Conservation (phyloP, 2,888 invertebrate genomes). For the Phytoseiulus persimilis region DNA sequence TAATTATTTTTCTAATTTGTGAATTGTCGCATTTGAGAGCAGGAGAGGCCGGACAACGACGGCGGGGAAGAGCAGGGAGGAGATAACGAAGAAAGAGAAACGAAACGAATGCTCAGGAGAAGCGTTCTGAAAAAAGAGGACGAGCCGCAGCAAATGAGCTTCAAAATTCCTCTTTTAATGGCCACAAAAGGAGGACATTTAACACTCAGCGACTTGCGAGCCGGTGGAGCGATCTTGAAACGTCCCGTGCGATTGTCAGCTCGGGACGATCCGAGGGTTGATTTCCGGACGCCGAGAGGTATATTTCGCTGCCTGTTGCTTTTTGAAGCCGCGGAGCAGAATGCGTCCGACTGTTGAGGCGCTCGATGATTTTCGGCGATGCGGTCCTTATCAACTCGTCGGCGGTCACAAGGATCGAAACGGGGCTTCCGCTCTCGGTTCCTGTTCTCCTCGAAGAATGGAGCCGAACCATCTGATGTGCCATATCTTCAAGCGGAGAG, state of each 20-base stretch:
- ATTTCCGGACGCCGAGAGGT: too few relatives aligned
- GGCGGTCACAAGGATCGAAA: neutral
- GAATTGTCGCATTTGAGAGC: constrained; percentile 8
- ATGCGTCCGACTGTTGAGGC: too few relatives aligned
- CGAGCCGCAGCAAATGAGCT: constrained; percentile 25
- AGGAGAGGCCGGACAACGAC: neutral
- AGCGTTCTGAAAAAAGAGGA: neutral
- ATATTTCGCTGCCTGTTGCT: too few relatives aligned
- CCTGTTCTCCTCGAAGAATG: neutral
- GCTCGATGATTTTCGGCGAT: neutral
- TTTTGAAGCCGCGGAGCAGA: too few relatives aligned
- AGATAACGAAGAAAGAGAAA: neutral
- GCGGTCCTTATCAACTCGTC: neutral
- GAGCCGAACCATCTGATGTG: neutral
- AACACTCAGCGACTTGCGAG: constrained; percentile 24
- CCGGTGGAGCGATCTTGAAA: neutral
- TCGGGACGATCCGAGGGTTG: neutral
- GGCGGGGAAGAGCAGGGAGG: neutral
- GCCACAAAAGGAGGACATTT: constrained; percentile 36
- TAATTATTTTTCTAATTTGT: constrained; percentile 39
- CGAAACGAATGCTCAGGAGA: neutral
- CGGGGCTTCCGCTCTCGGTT: neutral
- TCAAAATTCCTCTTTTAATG: constrained; percentile 39
- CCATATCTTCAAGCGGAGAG: neutral
- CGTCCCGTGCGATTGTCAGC: neutral